Conservation (phyloP, 2,113 vertebrate species). For the Hyperoodon ampullatus region DNA sequence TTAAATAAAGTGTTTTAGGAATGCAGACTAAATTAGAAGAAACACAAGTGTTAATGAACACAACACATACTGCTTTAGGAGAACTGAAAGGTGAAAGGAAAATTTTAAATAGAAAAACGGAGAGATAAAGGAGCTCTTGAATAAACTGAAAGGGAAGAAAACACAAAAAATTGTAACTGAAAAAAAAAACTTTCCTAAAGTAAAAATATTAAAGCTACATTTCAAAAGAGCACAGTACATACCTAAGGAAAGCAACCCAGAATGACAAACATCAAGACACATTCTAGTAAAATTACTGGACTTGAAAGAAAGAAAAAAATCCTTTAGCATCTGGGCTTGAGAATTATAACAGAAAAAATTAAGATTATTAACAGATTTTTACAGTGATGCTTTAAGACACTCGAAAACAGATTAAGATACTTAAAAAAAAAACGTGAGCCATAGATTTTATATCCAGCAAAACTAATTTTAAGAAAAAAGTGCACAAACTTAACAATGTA, state of each 20-base stretch:
- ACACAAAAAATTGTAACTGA: not conserved
- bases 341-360: not conserved
- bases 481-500: not conserved
- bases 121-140: not conserved
- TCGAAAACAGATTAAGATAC: not conserved
- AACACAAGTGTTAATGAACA: not conserved
- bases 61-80: not conserved
- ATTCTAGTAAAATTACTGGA: not conserved
- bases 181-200: not conserved
- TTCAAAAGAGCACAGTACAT: not conserved
- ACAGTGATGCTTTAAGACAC: not conserved
- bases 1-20: not conserved
- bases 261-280: not conserved
- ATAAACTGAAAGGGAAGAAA: not conserved
- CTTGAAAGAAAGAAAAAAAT: not conserved
- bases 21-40: not conserved
- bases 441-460: not conserved
- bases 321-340: not conserved
- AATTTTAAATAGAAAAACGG: not conserved
- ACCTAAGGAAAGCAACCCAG: not conserved
- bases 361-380: not conserved
- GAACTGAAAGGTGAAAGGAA: not conserved
- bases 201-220: not conserved
- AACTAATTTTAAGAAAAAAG: not conserved
- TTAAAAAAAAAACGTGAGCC: not conserved